These are phyloP conservation scores for Stenodera caucasica DNA, from an alignment of 2,888 invertebrate species.

Conservation along the genomic window DNA sequence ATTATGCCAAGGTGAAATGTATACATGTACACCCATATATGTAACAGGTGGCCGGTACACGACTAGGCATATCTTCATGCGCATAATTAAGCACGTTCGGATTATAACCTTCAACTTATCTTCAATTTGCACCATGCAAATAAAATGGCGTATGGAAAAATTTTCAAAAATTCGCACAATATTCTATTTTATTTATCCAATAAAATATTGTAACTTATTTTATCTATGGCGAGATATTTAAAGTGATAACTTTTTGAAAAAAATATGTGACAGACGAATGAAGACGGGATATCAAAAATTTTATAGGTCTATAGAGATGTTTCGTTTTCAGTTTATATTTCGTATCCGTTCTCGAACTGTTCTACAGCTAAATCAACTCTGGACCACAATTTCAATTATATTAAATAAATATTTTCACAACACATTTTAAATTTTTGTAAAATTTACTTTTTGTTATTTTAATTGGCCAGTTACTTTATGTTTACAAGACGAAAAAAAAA, in stretches of 20 bases:
- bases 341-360: constrained; percentile 23
- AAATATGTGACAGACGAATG: constrained; percentile 29
- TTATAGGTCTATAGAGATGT: constrained; percentile 27
- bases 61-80: constrained; percentile 30
- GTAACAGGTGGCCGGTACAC: constrained; percentile 30
- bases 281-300: constrained; percentile 26
- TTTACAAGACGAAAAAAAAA: background rate
- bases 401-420: background rate
- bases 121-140: constrained; percentile 27
- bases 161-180: too few species aligned
- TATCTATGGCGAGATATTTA: background rate
- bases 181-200: too few species aligned
- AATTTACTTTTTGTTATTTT: constrained; percentile 1
- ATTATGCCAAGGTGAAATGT: constrained; percentile 7
- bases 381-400: background rate
- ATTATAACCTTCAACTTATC: constrained; percentile 12
- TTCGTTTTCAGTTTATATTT: constrained; percentile 22
- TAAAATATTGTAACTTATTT: too few species aligned
- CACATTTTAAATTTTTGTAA: background rate
- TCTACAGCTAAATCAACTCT: constrained; percentile 20
- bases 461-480: constrained; percentile 8
- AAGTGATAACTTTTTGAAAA: background rate
- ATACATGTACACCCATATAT: constrained; percentile 13
- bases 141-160: constrained; percentile 5
- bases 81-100: constrained; percentile 33